Evolutionary conservation across 2,888 invertebrate species (phyloP), one percentile per base, ranked within the genome.

Genomic region (Drosophila melanosoma): DNA sequence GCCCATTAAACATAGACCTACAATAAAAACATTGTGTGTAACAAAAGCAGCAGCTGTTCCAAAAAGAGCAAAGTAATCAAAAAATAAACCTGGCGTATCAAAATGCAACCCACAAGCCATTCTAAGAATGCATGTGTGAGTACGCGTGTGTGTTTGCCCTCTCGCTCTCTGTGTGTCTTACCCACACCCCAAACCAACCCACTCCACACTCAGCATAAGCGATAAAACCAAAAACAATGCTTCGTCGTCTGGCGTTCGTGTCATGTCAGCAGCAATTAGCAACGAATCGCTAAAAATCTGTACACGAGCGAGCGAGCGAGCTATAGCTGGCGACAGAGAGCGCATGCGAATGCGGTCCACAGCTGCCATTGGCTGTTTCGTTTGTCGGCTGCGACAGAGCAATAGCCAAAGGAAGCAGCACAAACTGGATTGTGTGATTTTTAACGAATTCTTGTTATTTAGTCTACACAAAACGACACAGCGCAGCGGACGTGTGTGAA

Each of bases 401-500:
- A 69, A 75, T 72, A 68, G 83, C 73, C 67, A 59, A 51, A 61
- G 33, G 54, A 58, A 58, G 56, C 62, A 60, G 74, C 72, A 71
- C 38, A 38, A 56, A 83, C 69, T 81, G 80, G 70, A 76, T 79
- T 76, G 74, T 67, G 74, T 67, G 76, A 80, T 83, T 73, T 82
- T 62, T 59, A 57, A 42, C 57, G 76, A 78, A 78, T 79, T 81
- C 84, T 77, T 78, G 80, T 79, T 81, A 66, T 87, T 91, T 90
- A 91, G 91, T 91, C 90, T 90, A 91, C 89, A 89, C 86, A 73
- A 90, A 81, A 79, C 90, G 84, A 71, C 87, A 78, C 79, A 82
- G 64, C 85, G 78, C 76, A 83, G 60, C 91, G 90, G 91, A 90
- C 90, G 91, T 89, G 81, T 58, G 63, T 54, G 68, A 26, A 38